Percentiles rank a stretch among this genome's conserved stretches.
phyloP scores from a whole-genome alignment of 1,140 invertebrate genomes.

The Neomicropteryx cornuta region DNA sequence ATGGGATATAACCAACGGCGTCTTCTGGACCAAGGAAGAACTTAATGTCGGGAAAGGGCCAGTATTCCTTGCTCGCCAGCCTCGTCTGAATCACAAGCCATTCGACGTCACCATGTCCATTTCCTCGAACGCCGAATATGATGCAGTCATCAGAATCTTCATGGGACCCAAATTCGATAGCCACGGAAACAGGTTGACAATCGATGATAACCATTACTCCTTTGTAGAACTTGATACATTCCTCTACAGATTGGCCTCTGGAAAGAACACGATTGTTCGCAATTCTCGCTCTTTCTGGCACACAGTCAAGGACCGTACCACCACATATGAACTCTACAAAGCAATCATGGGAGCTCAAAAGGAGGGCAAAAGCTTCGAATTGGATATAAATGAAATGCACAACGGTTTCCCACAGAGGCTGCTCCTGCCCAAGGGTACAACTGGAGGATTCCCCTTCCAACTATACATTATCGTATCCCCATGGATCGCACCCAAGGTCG shows the following conservation, averaged over 20 bases:
- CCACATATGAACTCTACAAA: slow-evolving; percentile 45
- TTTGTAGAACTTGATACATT: slow-evolving; percentile 63
- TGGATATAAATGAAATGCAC: slow-evolving; percentile 37
- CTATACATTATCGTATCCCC: slow-evolving; percentile 53
- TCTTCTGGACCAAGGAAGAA: slow-evolving; percentile 23
- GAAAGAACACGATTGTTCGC: slow-evolving; percentile 54
- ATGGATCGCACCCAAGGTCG: slow-evolving; percentile 20
- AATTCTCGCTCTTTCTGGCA: slow-evolving; percentile 52
- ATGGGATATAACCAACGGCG: slow-evolving; percentile 36
- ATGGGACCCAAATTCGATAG: slow-evolving; percentile 27
- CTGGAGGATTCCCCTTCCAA: slow-evolving; percentile 49
- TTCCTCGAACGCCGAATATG: slow-evolving; percentile 39
- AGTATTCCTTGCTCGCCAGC: slow-evolving; percentile 40
- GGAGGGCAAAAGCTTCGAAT: slow-evolving; percentile 32
- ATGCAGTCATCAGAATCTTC: slow-evolving; percentile 51
- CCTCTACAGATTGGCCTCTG: slow-evolving; percentile 46
- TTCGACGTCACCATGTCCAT: slow-evolving; percentile 51
- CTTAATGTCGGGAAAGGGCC: slow-evolving; percentile 15
- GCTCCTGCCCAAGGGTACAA: slow-evolving; percentile 54
- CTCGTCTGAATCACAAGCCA: slow-evolving; percentile 49
- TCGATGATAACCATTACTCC: slow-evolving; percentile 45
- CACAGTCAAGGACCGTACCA: slow-evolving; percentile 49
- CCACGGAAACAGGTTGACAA: slow-evolving; percentile 39
- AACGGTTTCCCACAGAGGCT: slow-evolving; percentile 51
- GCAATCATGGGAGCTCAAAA: slow-evolving; percentile 37